These are phyloP conservation scores for Piprites chloris DNA, from an alignment of 2,113 vertebrate species.

Conservation along the genomic window DNA sequence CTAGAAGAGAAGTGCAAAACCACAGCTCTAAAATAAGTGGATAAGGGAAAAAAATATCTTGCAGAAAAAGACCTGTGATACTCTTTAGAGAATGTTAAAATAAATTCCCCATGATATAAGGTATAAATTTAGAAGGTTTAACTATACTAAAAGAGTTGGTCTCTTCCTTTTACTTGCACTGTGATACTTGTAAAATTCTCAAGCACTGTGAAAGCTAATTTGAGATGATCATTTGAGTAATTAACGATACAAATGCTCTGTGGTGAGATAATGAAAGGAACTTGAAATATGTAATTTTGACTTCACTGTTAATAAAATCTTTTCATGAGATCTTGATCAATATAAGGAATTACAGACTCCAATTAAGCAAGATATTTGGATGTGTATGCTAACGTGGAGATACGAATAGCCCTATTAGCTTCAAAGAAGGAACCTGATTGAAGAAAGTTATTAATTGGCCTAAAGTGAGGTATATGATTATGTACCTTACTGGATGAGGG, in stretches of 20 bases:
- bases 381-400: not conserved
- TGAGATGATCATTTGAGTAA: constrained; percentile 7
- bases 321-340: not conserved
- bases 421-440: not conserved
- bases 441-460: not conserved
- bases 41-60: not conserved
- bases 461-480: not conserved
- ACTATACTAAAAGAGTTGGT: not conserved
- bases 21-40: not conserved
- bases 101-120: not conserved
- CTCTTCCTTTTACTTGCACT: not conserved
- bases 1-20: not conserved
- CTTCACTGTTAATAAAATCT: not conserved
- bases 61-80: not conserved
- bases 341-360: not conserved
- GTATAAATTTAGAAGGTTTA: not conserved
- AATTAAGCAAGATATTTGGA: not conserved
- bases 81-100: not conserved
- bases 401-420: not conserved
- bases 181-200: not conserved
- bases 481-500: not conserved
- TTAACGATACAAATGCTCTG: not conserved
- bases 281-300: not conserved
- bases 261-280: not conserved
- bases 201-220: not conserved